Percentiles rank a stretch among this genome's conserved stretches.
Evolutionary conservation across 2,888 invertebrate species (phyloP).

Genomic region (Mystacides longicornis): DNA sequence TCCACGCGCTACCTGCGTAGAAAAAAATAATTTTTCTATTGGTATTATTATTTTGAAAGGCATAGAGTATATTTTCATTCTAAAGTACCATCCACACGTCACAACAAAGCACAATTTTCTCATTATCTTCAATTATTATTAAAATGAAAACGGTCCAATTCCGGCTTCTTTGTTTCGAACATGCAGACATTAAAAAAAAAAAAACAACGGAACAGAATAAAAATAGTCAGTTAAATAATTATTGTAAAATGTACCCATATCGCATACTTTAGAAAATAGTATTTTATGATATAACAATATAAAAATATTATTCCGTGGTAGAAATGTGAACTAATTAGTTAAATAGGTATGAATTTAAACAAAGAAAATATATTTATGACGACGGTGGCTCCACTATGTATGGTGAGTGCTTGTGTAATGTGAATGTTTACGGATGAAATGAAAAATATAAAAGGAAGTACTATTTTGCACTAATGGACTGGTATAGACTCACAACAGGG

Average conservation of each 20-base stretch:
- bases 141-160: slow-evolving; percentile 25
- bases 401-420: too few species aligned
- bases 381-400: too few species aligned
- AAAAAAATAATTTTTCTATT: background rate
- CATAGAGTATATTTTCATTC: too few species aligned
- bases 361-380: slow-evolving; percentile 22
- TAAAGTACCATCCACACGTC: too few species aligned
- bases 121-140: slow-evolving; percentile 25
- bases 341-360: slow-evolving; percentile 9
- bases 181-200: slow-evolving; percentile 12
- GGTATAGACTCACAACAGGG: too few species aligned
- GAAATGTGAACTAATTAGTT: slow-evolving; percentile 1
- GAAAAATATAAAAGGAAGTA: slow-evolving; percentile 13
- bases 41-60: too few species aligned
- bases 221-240: too few species aligned
- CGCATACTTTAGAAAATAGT: background rate
- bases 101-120: slow-evolving; percentile 24
- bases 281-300: too few species aligned
- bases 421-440: slow-evolving; percentile 14
- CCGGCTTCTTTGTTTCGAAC: slow-evolving; percentile 23
- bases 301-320: background rate
- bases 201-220: background rate
- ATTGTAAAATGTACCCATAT: too few species aligned
- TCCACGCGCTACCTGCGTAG: slow-evolving; percentile 1
- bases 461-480: background rate